phyloP scores from a whole-genome alignment of 2,888 invertebrate genomes.

The Sthenelais limicola region DNA sequence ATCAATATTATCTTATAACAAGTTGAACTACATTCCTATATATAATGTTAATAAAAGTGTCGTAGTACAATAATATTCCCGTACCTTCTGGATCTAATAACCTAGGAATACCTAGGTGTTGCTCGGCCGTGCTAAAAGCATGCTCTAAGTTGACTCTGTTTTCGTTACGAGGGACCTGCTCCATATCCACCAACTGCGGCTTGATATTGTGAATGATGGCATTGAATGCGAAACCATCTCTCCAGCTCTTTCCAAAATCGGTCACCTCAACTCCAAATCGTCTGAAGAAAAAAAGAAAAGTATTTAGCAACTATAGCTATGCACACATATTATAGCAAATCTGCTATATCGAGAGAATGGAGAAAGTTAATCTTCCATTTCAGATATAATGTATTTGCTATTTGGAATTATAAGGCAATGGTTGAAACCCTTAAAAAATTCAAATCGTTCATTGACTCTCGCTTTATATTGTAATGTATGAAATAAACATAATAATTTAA shows the following conservation, averaged over 20 bases:
- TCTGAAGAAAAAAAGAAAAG: slow-evolving; percentile 74
- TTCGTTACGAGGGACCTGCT: slow-evolving; percentile 83
- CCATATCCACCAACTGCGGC: slow-evolving; percentile 90
- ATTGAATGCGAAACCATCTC: slow-evolving; percentile 95
- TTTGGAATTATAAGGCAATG: too few relatives aligned
- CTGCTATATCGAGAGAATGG: too few relatives aligned
- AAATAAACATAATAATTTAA: too few relatives aligned
- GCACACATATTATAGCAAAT: too few relatives aligned
- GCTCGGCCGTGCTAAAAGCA: slow-evolving; percentile 94
- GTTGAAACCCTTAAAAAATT: too few relatives aligned
- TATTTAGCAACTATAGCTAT: background rate
- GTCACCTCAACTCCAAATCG: slow-evolving; percentile 89
- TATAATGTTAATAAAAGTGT: too few relatives aligned
- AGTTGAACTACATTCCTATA: too few relatives aligned
- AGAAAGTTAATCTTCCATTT: too few relatives aligned
- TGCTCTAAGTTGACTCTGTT: slow-evolving; percentile 90
- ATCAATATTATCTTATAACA: too few relatives aligned
- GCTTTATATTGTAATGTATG: too few relatives aligned
- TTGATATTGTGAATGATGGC: slow-evolving; percentile 96
- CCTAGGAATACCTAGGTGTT: slow-evolving; percentile 90
- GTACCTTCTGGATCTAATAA: slow-evolving; percentile 88
- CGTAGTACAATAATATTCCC: background rate
- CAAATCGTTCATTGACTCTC: too few relatives aligned
- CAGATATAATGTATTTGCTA: too few relatives aligned
- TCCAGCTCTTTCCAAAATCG: slow-evolving; percentile 96